Evolutionary conservation across 2,113 vertebrate species (phyloP), one percentile per base, ranked within the genome.

Genomic region (Takifugu flavidus): DNA sequence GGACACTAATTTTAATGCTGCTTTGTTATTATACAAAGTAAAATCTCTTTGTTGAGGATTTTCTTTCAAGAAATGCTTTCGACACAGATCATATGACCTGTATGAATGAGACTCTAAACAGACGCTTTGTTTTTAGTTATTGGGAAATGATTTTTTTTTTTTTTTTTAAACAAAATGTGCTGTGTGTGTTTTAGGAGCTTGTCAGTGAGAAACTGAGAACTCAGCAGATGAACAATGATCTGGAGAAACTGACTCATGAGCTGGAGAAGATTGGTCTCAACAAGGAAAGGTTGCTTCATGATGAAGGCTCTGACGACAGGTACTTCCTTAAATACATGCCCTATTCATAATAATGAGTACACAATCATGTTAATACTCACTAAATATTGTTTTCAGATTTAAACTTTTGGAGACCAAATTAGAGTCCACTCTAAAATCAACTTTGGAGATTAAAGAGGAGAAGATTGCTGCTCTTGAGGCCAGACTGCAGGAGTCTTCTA

Each of bases 391-490:
- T 25, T 62, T 88, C 78, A 98, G 95, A 76, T 99, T 95, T 78
- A 96, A 91, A 82, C 93, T 98, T 78, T 84, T 99, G 85, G 96
- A 98, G 89, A 95, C 93, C 50, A 96, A 94, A 79, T 89, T 99
- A 77, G 96, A 99, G 90, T 97, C 95, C 0, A 95, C 96, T 0
- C 83, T 98, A 58, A 99, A 98, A 79, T 97, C 95, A 47, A 95
- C 96, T 11, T 88, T 99, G 43, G 97, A 98, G 92, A 97, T 99
- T 71, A 98, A 98, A 86, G 95, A 95, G 89, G 96, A 99, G 90
- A 99, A 99, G 91, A 99, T 99, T 53, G 93, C 96, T 46, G 94
- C 96, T 74, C 87, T 99, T 53, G 97, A 99, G 87, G 96, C 97
- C 82, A 92, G 96, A 80, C 89, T 99, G 78, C 96, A 98, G 85